Evolutionary conservation across 1,140 invertebrate species (phyloP).

Genomic region (Oedothorax gibbosus): DNA sequence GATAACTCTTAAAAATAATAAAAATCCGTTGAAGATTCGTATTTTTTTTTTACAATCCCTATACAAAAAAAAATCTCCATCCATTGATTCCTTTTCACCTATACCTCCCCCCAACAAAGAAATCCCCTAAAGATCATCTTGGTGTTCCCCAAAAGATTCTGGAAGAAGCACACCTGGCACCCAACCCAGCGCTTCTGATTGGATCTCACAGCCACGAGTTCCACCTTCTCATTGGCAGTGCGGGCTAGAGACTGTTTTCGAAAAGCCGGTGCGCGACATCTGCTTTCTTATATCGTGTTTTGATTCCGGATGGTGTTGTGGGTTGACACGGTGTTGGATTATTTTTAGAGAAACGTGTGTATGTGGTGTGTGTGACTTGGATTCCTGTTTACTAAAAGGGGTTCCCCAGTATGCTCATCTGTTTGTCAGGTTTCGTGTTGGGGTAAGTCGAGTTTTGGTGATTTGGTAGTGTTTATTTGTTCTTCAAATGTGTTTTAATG

Average conservation of each 20-base stretch:
- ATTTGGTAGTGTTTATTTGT: background rate
- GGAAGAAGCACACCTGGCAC: constrained; percentile 14
- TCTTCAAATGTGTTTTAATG: background rate
- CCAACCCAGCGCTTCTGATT: background rate
- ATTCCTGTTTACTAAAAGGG: background rate
- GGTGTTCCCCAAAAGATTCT: too few relatives aligned
- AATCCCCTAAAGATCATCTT: too few relatives aligned
- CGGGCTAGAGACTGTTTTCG: constrained; percentile 10
- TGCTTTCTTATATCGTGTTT: constrained; percentile 21
- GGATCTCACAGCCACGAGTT: background rate
- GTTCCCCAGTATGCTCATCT: constrained; percentile 47
- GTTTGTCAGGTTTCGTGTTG: constrained; percentile 53
- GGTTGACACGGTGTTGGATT: constrained; percentile 14
- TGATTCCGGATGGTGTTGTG: constrained; percentile 25
- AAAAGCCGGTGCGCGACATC: constrained; percentile 37
- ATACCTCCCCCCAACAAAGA: too few relatives aligned
- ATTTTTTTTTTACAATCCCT: too few relatives aligned
- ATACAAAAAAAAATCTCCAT: too few relatives aligned
- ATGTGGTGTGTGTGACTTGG: constrained; percentile 15
- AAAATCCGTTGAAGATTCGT: too few relatives aligned
- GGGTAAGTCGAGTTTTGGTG: constrained; percentile 28
- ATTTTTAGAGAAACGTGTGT: constrained; percentile 13
- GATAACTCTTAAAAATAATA: too few relatives aligned
- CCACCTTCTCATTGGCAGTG: constrained; percentile 8
- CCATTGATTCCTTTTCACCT: too few relatives aligned